Conservation (phyloP, 1,140 invertebrate genomes). For the Drosophila pallidifrons region DNA sequence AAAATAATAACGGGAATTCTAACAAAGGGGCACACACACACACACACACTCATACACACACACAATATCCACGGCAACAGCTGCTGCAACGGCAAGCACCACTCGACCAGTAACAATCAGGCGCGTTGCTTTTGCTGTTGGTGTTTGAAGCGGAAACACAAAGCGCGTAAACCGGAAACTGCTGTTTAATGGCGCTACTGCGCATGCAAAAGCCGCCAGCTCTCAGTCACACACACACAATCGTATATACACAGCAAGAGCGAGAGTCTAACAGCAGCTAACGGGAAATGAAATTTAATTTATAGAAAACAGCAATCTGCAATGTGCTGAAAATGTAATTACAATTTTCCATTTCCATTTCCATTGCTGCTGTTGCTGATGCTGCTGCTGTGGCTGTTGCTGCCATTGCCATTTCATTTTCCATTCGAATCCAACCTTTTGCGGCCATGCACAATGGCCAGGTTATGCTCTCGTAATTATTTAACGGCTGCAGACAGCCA, state of each 20-base stretch:
- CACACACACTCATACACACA: background rate
- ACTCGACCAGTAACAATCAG: slow-evolving; percentile 73
- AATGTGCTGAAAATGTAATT: slow-evolving; percentile 80
- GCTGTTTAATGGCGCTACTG: slow-evolving; percentile 81
- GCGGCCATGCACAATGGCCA: slow-evolving; percentile 42
- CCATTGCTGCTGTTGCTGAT: background rate
- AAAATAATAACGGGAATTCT: slow-evolving; percentile 75
- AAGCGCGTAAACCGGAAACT: slow-evolving; percentile 83
- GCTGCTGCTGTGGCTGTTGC: background rate
- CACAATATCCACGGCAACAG: slow-evolving; percentile 81
- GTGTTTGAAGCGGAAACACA: slow-evolving; percentile 79
- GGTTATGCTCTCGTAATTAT: slow-evolving; percentile 51
- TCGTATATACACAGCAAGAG: background rate
- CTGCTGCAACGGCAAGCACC: slow-evolving; percentile 68
- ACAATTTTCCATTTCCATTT: slow-evolving; percentile 80
- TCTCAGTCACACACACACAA: slow-evolving; percentile 13
- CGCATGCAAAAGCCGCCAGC: slow-evolving; percentile 65
- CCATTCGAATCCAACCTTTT: slow-evolving; percentile 59
- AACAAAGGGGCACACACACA: slow-evolving; percentile 57
- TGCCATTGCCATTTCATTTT: background rate
- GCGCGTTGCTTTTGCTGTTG: slow-evolving; percentile 43
- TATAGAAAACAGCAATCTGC: slow-evolving; percentile 70
- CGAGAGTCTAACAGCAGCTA: slow-evolving; percentile 12
- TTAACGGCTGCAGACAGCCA: slow-evolving; percentile 44
- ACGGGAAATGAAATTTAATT: slow-evolving; percentile 82